A percentile compares a stretch with the other conserved stretches of the same genome.
phyloP scores from a whole-genome alignment of 2,797 vertebrate genomes.

The Enoplosus armatus region DNA sequence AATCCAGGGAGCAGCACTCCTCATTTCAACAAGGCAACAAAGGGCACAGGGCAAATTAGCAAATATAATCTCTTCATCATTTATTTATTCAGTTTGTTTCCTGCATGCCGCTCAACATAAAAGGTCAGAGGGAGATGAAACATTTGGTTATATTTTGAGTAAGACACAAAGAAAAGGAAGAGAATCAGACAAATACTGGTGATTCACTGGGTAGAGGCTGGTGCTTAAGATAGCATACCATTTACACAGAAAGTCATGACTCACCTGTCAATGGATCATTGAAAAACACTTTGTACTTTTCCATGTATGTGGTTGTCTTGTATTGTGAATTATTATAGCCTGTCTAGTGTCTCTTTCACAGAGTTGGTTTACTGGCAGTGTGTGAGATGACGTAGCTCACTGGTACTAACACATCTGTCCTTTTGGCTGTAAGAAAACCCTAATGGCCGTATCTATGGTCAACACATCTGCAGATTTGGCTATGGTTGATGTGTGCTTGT shows the following conservation, averaged over 20 bases:
- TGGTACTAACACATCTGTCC: slow-evolving; percentile 60
- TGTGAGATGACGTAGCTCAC: slow-evolving; percentile 20
- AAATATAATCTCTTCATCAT: slow-evolving; percentile 71
- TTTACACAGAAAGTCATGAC: slow-evolving; percentile 31
- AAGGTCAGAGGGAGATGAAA: slow-evolving; percentile 65
- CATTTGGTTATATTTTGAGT: slow-evolving; percentile 40
- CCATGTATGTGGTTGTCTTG: slow-evolving; percentile 1
- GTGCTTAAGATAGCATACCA: slow-evolving; percentile 25
- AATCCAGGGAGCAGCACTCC: slow-evolving; percentile 15
- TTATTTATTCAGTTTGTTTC: slow-evolving; percentile 72
- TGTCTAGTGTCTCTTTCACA: slow-evolving; percentile 18
- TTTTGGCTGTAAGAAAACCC: slow-evolving; percentile 48
- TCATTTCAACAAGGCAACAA: slow-evolving; percentile 45
- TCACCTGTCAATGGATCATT: slow-evolving; percentile 15
- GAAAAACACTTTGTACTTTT: slow-evolving; percentile 15
- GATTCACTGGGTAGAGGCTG: slow-evolving; percentile 31
- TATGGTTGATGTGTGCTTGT: slow-evolving; percentile 27
- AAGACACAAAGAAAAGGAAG: slow-evolving; percentile 23
- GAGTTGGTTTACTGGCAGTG: slow-evolving; percentile 30
- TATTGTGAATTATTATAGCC: slow-evolving; percentile 19
- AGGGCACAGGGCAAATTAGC: slow-evolving; percentile 64
- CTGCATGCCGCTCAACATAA: slow-evolving; percentile 53
- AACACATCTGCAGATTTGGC: slow-evolving; percentile 62
- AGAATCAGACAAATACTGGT: slow-evolving; percentile 5
- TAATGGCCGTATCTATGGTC: slow-evolving; percentile 51